Base-by-base conservation (phyloP, 1,140 invertebrate genomes). In the Neodiprion lecontei region DNA sequence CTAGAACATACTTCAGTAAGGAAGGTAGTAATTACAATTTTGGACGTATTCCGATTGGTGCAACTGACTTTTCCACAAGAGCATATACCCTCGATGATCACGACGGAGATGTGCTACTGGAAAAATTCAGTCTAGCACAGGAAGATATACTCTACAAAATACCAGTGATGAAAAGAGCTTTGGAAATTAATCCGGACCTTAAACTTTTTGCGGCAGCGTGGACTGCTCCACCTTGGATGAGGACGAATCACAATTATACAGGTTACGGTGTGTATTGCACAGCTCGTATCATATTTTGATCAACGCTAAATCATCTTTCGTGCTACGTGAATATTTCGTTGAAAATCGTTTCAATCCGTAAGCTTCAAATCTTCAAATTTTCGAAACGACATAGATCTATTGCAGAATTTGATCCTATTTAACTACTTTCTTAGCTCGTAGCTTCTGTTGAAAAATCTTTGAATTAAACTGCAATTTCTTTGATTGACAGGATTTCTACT, bases 181-280 rank as follows among this genome's bases (percentile, higher is more conserved):
- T 79, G 0, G 14, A 79, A 72, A 9, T 85, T 3, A 83, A 85
- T 80, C 70, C 79, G 8, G 66, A 80, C 0, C 12, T 80, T 79
- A 89, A 73, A 28, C 85, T 97, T 1, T 88, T 97, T 74, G 91
- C 91, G 0, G 91, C 92, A 11, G 91, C 95, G 0, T 98, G 97
- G 97, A 94, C 93, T 72, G 91, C 97, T 0, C 97, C 97, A 0
- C 86, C 89, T 7, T 99, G 97, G 97, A 98, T 99, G 97, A 99
- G 99, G 88, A 94, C 92, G 0, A 96, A 94, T 79, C 88, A 93
- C 28, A 86, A 84, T 70, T 91, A 90, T 8, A 17, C n/a, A 61
- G 53, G 53, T 61, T 76, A 78, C 53, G 53, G 53, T 61, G n/a
- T 12, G 53, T 61, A 61, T 17, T 61, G 5, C 5, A 40, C 28